These are phyloP conservation scores for Lingula anatina DNA, from an alignment of 2,888 invertebrate genomes.

Conservation along the genomic window DNA sequence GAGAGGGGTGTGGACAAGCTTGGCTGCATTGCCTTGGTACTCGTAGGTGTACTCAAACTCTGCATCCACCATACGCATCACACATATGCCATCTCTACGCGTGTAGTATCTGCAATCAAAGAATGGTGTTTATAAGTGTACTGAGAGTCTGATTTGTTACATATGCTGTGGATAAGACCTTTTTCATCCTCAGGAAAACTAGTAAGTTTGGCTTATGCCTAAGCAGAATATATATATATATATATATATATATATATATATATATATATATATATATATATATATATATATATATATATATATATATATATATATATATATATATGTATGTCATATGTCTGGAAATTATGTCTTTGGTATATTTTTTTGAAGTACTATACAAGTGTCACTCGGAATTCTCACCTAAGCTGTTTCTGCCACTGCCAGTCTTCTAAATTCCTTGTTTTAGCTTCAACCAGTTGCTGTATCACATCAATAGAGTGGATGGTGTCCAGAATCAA, in stretches of 20 bases:
- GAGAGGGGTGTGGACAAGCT: constrained; percentile 89
- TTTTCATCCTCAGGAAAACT: background rate
- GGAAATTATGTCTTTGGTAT: background rate
- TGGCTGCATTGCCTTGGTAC: constrained; percentile 93
- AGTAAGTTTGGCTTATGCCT: background rate
- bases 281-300: background rate
- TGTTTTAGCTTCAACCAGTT: constrained; percentile 64
- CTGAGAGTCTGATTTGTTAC: background rate
- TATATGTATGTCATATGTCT: background rate
- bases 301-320: background rate
- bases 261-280: background rate
- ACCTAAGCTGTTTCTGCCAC: constrained; percentile 93
- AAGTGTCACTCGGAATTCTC: too few relatives aligned
- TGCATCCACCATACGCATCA: constrained; percentile 86
- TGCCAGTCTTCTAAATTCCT: constrained; percentile 73
- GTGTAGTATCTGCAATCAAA: constrained; percentile 63
- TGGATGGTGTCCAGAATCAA: constrained; percentile 90
- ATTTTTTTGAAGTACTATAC: background rate
- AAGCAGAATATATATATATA: background rate
- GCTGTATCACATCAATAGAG: constrained; percentile 76
- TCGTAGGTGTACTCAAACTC: constrained; percentile 95
- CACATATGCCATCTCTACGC: constrained; percentile 57
- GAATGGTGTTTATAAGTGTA: constrained; percentile 2
- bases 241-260: constrained; percentile 3
- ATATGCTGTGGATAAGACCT: background rate